Percentiles rank a stretch among this genome's conserved stretches.
Evolutionary conservation across 2,113 vertebrate species (phyloP).

Genomic region (Hemibagrus wyckioides): DNA sequence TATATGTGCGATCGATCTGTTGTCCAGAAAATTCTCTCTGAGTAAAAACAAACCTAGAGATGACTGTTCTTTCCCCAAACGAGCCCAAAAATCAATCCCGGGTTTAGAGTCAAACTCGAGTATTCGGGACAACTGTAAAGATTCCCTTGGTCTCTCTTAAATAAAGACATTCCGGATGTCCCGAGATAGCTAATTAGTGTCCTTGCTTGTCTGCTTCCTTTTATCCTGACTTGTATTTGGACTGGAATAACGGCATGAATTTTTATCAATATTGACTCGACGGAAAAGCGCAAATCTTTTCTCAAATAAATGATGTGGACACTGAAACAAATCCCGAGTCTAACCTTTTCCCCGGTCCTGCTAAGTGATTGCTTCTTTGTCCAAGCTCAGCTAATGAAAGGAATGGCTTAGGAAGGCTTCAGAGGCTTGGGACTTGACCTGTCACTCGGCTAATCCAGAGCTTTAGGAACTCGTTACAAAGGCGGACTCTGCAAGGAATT

Average conservation of each 20-base stretch:
- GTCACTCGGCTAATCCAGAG: constrained; percentile 43
- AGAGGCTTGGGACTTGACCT: constrained; percentile 36
- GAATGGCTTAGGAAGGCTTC: constrained; percentile 39
- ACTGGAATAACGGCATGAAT: neutral
- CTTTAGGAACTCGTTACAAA: constrained; percentile 33
- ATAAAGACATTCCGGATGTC: constrained; percentile 3
- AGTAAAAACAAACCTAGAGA: constrained; percentile 15
- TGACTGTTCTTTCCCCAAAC: neutral
- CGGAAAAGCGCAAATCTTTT: neutral
- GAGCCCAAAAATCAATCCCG: neutral
- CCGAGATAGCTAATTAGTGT: neutral
- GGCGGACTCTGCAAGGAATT: constrained; percentile 24
- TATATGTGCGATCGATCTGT: neutral
- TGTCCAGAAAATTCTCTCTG: neutral
- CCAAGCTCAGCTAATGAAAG: constrained; percentile 46
- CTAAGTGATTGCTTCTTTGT: constrained; percentile 46
- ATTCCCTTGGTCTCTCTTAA: neutral
- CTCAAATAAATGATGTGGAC: constrained; percentile 9
- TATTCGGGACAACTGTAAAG: neutral
- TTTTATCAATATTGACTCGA: neutral
- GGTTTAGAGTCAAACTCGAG: neutral
- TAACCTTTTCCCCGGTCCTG: constrained; percentile 10
- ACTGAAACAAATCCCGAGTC: neutral
- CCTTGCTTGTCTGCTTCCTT: neutral
- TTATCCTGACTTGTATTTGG: neutral